Evolutionary conservation across 2,797 vertebrate species (phyloP).

Genomic region (Carcharodon carcharias): DNA sequence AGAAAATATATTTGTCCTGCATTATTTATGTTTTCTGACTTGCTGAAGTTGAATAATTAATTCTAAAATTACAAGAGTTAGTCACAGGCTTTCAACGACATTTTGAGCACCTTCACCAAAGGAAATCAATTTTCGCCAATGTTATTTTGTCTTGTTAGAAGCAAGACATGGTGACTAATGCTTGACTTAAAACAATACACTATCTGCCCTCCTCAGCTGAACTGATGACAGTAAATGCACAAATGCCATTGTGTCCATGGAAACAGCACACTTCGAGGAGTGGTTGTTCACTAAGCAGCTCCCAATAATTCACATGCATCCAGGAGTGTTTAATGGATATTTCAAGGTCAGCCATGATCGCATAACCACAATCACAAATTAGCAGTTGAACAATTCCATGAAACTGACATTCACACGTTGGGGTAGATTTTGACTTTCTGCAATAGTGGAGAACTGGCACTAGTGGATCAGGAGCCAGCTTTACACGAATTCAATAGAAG

Average conservation of each 20-base stretch:
- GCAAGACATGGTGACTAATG: constrained; percentile 22
- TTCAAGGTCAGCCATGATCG: neutral
- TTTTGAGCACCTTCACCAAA: neutral
- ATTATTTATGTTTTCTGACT: neutral
- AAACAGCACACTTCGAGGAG: constrained; percentile 13
- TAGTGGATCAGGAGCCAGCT: neutral
- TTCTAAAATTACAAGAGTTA: neutral
- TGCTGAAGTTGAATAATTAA: neutral
- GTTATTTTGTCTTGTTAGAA: neutral
- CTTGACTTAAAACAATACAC: constrained; percentile 23
- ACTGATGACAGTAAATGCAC: constrained; percentile 5
- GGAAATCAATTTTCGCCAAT: constrained; percentile 14
- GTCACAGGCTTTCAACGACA: neutral
- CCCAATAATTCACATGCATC: neutral
- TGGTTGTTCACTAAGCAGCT: neutral
- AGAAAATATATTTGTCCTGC: neutral
- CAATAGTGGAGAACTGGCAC: neutral
- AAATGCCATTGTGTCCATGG: constrained; percentile 14
- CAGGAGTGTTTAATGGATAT: neutral
- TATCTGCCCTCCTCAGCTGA: neutral
- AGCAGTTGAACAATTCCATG: neutral
- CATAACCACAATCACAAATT: neutral
- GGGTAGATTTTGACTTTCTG: neutral
- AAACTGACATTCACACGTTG: neutral
- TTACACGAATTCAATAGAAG: neutral